Base-by-base conservation (phyloP, 1,140 invertebrate species). In the Brachionus paranguensis region DNA sequence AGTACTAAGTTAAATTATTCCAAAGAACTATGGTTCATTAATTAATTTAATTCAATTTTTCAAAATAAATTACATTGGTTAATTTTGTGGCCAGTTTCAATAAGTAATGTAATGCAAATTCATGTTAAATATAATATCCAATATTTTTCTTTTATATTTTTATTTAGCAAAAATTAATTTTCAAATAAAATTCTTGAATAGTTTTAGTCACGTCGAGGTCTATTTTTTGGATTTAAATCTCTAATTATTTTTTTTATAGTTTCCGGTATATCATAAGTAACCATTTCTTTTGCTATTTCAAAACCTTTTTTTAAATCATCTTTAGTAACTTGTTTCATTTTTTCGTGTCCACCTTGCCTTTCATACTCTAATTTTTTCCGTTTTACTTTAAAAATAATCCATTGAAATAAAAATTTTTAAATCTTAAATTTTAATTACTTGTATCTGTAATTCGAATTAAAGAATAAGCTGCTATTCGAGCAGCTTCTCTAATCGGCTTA, bases 211-310 rank as follows among this genome's bases (percentile, higher is more conserved):
- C 33, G 27, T 33, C 43, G 33, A 27, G 65, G 68, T 43, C 43
- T 20, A 14, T 50, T 76, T 27, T 50, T 47, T 8, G 43, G 72
- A 76, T 12, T 76, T 27, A 76, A 17, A 20, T 76, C 72, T 50
- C 45, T 76, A 0, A 76, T 27, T 24, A 76, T 76, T 50, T 76
- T 76, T 53, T 76, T 76, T n/a, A 76, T 5, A 27, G 72, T 76
- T 76, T 76, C 43, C 5, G 72, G 72, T 41, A 81, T 60, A 68
- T 81, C 78, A 68, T 81, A 81, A 45, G 78, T 81, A 20, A 81
- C 11, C n/a, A 81, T 3, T 68, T 81, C 78, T 45, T 81, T 81
- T 10, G 33, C 17, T 27, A 68, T 68, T 47, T 41, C 17, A 20
- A 55, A 64, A 20, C 53, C 78, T 20, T 81, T 47, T 81, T 64